A percentile compares a stretch with the other conserved stretches of the same genome.
These are phyloP conservation scores for Caradrina kadenii DNA, from an alignment of 2,888 invertebrate species.

Conservation along the genomic window DNA sequence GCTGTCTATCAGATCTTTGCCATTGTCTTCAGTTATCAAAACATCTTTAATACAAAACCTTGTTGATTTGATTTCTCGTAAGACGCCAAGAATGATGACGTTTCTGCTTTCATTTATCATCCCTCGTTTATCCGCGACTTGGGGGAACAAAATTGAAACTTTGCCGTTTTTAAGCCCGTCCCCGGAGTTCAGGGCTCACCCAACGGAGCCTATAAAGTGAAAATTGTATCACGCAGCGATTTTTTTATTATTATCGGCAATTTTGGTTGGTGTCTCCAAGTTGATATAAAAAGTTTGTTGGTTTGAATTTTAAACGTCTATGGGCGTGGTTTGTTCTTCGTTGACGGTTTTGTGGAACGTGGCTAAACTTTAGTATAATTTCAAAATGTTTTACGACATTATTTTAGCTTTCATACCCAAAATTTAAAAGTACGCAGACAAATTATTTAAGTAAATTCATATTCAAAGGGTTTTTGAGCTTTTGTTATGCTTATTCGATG, in stretches of 20 bases:
- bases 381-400: slow-evolving; percentile 17
- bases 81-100: slow-evolving; percentile 57
- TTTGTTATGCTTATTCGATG: slow-evolving; percentile 36
- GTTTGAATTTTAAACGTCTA: slow-evolving; percentile 28
- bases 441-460: slow-evolving; percentile 29
- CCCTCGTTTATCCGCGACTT: slow-evolving; percentile 58
- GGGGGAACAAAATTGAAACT: slow-evolving; percentile 67
- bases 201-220: slow-evolving; percentile 55
- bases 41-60: slow-evolving; percentile 26
- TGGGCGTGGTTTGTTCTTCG: slow-evolving; percentile 19
- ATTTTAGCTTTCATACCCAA: slow-evolving; percentile 17
- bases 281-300: slow-evolving; percentile 38
- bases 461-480: slow-evolving; percentile 13
- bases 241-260: slow-evolving; percentile 50
- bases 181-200: slow-evolving; percentile 54
- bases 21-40: slow-evolving; percentile 12
- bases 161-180: slow-evolving; percentile 63
- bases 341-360: slow-evolving; percentile 14
- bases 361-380: background rate
- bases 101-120: slow-evolving; percentile 58
- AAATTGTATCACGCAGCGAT: slow-evolving; percentile 62
- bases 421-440: background rate
- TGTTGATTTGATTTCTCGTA: slow-evolving; percentile 51
- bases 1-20: slow-evolving; percentile 8
- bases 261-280: slow-evolving; percentile 29